Base-by-base conservation (phyloP, 2,797 vertebrate genomes). In the Oreonectes daqikongensis region DNA sequence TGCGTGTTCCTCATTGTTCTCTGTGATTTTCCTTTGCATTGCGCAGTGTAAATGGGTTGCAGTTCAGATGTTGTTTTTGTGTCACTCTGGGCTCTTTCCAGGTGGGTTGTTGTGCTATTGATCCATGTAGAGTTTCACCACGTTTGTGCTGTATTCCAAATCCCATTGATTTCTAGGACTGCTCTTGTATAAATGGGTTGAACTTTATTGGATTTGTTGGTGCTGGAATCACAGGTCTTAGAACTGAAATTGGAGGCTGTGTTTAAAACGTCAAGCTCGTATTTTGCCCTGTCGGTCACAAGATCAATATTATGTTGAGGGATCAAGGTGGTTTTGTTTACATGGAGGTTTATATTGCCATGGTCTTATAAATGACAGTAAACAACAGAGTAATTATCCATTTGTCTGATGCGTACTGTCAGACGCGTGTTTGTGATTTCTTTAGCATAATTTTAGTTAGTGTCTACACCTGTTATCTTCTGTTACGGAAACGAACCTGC, bases 81-180 rank as follows among this genome's bases (percentile, higher is more conserved):
- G 76, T 69, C 67, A 78, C 53, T 80, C 77, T 74, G 84, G 60
- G 86, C 79, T 81, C 86, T 83, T 85, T 75, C 50, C 80, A 84
- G 60, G 68, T 86, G 85, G 81, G 84, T 86, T 88, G 82, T 91
- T 92, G 83, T 86, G 71, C 75, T 91, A 92, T 90, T 88, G 90
- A 93, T 91, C 87, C 85, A 67, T n/a, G 35, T 61, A 82, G 78
- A 84, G 76, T 90, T 90, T 90, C 89, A 87, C 82, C 87, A 84
- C 83, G 81, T 80, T 82, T 87, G 77, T 81, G 55, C 84, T 87
- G 79, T 81, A 87, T 86, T 86, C 83, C 87, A 86, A 88, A 89
- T 77, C 79, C 42, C 79, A 89, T 90, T 88, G 88, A 92, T 92
- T 91, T 90, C 67, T 78, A 64, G 50, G 78, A 71, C 82, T 53